These are phyloP conservation scores for Esperia sulphurella DNA, from an alignment of 2,888 invertebrate genomes.

Conservation along the genomic window DNA sequence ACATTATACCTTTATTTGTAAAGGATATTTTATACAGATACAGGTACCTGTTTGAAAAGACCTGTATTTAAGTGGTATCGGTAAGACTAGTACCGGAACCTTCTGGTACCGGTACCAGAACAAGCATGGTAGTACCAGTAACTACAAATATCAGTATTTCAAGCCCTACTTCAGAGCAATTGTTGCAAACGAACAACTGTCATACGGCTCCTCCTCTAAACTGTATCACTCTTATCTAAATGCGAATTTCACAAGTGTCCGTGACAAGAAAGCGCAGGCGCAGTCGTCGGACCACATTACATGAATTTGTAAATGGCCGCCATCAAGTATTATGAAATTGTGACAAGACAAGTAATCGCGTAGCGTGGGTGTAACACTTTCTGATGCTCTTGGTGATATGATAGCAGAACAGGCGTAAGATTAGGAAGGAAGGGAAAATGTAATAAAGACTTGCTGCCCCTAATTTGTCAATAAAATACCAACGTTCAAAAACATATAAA, in stretches of 20 bases:
- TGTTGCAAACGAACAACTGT: neutral
- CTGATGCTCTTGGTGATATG: slow-evolving; percentile 49
- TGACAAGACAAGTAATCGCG: slow-evolving; percentile 22
- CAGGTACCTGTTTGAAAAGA: too few relatives aligned
- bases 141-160: too few relatives aligned
- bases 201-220: slow-evolving; percentile 11
- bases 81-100: too few relatives aligned
- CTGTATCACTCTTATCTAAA: slow-evolving; percentile 11
- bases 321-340: slow-evolving; percentile 24
- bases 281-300: slow-evolving; percentile 36
- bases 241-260: slow-evolving; percentile 24
- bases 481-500: too few relatives aligned
- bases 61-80: too few relatives aligned
- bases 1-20: too few relatives aligned
- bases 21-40: too few relatives aligned
- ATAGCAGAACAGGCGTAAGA: neutral
- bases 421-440: neutral
- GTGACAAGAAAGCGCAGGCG: slow-evolving; percentile 32
- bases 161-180: neutral
- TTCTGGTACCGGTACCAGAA: too few relatives aligned
- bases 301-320: slow-evolving; percentile 37
- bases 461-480: too few relatives aligned
- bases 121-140: too few relatives aligned
- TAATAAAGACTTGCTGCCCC: too few relatives aligned
- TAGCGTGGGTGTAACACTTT: slow-evolving; percentile 23